These are phyloP conservation scores for Drosophila kepulauana DNA, from an alignment of 1,140 invertebrate genomes.

Conservation along the genomic window DNA sequence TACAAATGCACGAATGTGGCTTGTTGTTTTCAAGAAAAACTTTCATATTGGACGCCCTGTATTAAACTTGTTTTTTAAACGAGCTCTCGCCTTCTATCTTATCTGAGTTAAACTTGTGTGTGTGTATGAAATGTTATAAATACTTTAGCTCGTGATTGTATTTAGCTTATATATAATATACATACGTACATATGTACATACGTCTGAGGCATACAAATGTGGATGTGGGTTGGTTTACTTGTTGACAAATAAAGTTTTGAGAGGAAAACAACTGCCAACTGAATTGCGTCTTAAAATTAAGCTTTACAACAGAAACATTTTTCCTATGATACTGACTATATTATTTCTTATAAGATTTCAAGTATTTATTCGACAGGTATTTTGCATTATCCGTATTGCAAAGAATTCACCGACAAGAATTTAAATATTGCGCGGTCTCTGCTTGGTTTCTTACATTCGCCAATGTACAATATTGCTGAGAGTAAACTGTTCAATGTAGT, in stretches of 20 bases:
- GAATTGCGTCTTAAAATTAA: neutral
- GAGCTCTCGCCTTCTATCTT: conserved; percentile 1
- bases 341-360: too few relatives aligned
- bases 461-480: neutral
- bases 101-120: neutral
- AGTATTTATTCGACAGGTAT: too few relatives aligned
- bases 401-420: neutral
- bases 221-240: neutral
- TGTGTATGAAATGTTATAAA: neutral
- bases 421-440: neutral
- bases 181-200: neutral
- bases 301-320: neutral
- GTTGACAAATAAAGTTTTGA: neutral
- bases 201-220: neutral
- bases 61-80: neutral
- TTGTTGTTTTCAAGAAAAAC: neutral
- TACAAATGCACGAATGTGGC: neutral
- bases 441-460: neutral
- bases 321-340: too few relatives aligned
- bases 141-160: neutral
- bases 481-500: neutral
- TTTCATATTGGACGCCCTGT: neutral
- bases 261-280: neutral
- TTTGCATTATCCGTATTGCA: too few relatives aligned
- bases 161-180: neutral